Evolutionary conservation across 2,797 vertebrate species (phyloP).

Genomic region (Eupleurogrammus muticus): DNA sequence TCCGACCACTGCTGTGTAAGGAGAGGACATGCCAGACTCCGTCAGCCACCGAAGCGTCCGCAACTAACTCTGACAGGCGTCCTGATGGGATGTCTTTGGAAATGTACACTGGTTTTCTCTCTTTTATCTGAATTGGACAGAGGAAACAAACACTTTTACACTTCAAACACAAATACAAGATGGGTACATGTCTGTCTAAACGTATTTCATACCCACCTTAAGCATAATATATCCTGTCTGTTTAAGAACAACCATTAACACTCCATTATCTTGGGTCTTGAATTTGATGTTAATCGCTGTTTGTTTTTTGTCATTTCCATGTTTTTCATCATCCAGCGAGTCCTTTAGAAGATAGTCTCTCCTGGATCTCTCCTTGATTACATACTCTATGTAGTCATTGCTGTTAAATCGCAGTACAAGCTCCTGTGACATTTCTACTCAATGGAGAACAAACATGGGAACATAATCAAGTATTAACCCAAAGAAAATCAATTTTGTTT

Average conservation of each 20-base stretch:
- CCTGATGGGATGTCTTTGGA: conserved; percentile 63
- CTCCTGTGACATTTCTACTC: conserved; percentile 76
- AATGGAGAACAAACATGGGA: background rate
- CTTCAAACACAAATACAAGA: background rate
- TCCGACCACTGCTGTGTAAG: conserved; percentile 53
- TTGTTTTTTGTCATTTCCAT: conserved; percentile 32
- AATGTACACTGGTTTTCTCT: conserved; percentile 68
- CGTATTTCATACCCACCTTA: conserved; percentile 57
- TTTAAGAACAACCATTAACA: conserved; percentile 69
- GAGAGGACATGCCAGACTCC: conserved; percentile 81
- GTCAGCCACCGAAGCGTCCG: conserved; percentile 71
- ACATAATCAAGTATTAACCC: background rate
- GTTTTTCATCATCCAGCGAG: conserved; percentile 34
- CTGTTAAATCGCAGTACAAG: conserved; percentile 73
- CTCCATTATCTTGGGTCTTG: conserved; percentile 73
- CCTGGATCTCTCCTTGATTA: conserved; percentile 81
- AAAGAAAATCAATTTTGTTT: background rate
- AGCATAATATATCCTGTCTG: conserved; percentile 56
- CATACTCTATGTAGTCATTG: conserved; percentile 78
- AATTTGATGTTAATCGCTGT: conserved; percentile 75
- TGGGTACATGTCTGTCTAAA: background rate
- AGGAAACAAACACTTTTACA: conserved; percentile 3
- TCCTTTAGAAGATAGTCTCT: conserved; percentile 76
- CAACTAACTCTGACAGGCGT: conserved; percentile 60
- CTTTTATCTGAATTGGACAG: conserved; percentile 70